These are phyloP conservation scores for Paramuricea clavata DNA, from an alignment of 92 coral and sea anemone species.

Conservation along the genomic window DNA sequence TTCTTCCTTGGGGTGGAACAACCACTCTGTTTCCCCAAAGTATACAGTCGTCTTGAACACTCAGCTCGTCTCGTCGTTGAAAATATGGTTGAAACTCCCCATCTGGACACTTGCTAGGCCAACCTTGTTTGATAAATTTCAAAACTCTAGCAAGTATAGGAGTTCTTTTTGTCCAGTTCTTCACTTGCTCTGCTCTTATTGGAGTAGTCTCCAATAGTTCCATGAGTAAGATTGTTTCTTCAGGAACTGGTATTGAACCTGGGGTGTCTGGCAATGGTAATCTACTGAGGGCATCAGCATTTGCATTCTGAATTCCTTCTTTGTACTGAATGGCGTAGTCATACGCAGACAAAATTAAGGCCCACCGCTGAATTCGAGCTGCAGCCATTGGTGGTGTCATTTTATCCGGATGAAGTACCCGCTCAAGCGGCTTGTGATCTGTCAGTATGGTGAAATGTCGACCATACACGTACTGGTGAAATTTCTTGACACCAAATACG, in stretches of 20 bases:
- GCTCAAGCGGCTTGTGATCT: background rate
- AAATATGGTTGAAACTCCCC: constrained; percentile 57
- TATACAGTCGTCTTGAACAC: constrained; percentile 72
- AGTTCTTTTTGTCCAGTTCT: constrained; percentile 66
- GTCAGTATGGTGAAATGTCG: background rate
- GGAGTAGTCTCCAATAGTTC: constrained; percentile 71
- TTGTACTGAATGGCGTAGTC: background rate
- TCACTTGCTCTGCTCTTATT: constrained; percentile 61
- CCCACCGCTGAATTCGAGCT: background rate
- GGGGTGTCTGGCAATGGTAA: constrained; percentile 45
- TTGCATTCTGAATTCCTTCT: background rate
- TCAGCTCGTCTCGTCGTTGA: constrained; percentile 53
- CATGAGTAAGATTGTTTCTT: constrained; percentile 69
- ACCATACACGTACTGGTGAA: background rate
- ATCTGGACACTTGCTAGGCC: constrained; percentile 35
- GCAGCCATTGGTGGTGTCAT: constrained; percentile 15
- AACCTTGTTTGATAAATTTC: constrained; percentile 60
- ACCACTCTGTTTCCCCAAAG: constrained; percentile 52
- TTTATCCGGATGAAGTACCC: background rate
- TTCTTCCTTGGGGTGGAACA: constrained; percentile 15
- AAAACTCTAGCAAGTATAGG: constrained; percentile 67
- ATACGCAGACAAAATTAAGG: background rate
- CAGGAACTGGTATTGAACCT: constrained; percentile 57
- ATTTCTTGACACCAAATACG: background rate
- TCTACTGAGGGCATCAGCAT: background rate